Conservation (phyloP, 2,113 vertebrate species). For the Carassius auratus region DNA sequence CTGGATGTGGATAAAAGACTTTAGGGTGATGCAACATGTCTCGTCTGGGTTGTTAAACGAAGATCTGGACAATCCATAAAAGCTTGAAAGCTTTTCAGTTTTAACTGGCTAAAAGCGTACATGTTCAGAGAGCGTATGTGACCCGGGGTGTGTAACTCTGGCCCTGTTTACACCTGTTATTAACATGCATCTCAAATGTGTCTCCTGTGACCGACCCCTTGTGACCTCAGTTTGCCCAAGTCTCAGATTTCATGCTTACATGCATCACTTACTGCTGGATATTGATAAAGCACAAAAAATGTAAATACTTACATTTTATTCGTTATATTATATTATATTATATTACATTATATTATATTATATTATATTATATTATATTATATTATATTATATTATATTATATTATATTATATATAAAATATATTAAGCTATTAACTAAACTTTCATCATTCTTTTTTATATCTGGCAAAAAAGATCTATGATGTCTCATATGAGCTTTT, state of each 20-base stretch:
- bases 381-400: too few relatives aligned
- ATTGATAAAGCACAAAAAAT: background rate
- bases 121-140: background rate
- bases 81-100: background rate
- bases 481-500: background rate
- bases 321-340: background rate
- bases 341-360: too few relatives aligned
- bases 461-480: background rate
- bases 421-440: background rate
- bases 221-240: background rate
- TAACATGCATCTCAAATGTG: slow-evolving; percentile 4
- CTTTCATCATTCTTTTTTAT: background rate
- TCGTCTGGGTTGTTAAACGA: slow-evolving; percentile 29
- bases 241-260: background rate
- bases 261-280: background rate
- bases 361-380: background rate
- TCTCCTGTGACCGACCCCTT: slow-evolving; percentile 7
- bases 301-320: background rate
- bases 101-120: background rate
- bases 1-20: slow-evolving; percentile 34
- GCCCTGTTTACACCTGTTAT: background rate
- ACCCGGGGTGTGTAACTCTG: slow-evolving; percentile 17
- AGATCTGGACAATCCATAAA: slow-evolving; percentile 31
- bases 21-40: slow-evolving; percentile 6
- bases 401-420: too few relatives aligned